A percentile compares a stretch with the other conserved stretches of the same genome.
Conservation (phyloP, 1,140 invertebrate genomes). For the Marisa cornuarietis region DNA sequence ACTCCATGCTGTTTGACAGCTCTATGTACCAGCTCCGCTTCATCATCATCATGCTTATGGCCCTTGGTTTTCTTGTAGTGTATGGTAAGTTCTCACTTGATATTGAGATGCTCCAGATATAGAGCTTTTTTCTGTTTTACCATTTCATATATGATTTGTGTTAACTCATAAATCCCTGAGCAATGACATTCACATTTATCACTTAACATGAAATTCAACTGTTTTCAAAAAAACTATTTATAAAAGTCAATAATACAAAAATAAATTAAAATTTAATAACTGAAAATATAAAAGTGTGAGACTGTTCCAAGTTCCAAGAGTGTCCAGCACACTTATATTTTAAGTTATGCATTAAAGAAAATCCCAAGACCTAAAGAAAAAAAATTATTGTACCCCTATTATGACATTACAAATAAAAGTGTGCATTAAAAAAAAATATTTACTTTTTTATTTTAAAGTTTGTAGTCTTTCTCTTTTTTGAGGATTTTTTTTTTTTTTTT, state of each 20-base stretch:
- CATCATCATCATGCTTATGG: constrained; percentile 48
- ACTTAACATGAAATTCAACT: neutral
- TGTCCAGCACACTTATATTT: no score
- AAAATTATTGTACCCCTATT: no score
- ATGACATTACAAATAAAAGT: no score
- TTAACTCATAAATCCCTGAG: neutral
- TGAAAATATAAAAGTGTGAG: no score
- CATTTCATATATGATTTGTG: neutral
- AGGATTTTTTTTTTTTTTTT: no score
- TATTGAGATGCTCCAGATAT: neutral
- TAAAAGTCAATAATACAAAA: neutral
- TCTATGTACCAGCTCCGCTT: constrained; percentile 48
- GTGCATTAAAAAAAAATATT: no score
- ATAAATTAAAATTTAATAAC: no score
- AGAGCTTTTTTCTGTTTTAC: neutral
- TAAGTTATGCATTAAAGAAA: no score
- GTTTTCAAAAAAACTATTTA: neutral
- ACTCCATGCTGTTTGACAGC: constrained; percentile 49
- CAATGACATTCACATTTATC: neutral
- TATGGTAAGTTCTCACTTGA: constrained; percentile 49
- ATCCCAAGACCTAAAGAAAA: no score
- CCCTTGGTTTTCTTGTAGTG: constrained; percentile 52
- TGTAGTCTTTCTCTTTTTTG: no score
- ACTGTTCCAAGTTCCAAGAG: no score
- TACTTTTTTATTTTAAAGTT: no score